Percentiles rank a stretch among this genome's conserved stretches.
Conservation (phyloP, 1,140 invertebrate species). For the Polypedilum pembai region DNA sequence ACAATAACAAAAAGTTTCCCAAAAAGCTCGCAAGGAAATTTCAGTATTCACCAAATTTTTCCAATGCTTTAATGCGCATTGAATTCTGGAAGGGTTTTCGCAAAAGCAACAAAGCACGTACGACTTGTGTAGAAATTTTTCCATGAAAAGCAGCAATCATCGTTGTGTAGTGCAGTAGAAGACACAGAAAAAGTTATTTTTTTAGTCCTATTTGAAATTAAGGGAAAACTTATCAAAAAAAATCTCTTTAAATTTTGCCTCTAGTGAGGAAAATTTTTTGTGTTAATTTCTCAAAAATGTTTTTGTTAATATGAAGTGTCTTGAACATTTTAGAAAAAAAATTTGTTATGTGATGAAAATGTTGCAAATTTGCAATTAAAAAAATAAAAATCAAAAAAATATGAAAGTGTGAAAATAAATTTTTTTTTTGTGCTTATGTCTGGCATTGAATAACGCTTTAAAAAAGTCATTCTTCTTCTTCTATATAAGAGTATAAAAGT, state of each 20-base stretch:
- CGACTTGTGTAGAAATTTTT: background rate
- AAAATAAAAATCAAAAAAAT: background rate
- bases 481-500: background rate
- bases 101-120: background rate
- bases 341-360: background rate
- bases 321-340: background rate
- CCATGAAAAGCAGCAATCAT: no score
- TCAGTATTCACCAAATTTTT: background rate
- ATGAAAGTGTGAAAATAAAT: conserved; percentile 8
- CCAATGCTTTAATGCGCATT: conserved; percentile 15
- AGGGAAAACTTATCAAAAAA: no score
- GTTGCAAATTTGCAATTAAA: conserved; percentile 18
- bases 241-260: no score
- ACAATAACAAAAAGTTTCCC: background rate
- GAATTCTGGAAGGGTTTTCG: background rate
- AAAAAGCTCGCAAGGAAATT: background rate
- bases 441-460: background rate
- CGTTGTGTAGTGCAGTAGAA: background rate
- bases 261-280: background rate
- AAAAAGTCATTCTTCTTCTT: background rate
- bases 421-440: background rate
- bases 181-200: background rate
- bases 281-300: background rate
- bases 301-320: background rate
- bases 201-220: background rate